Evolutionary conservation across 2,888 invertebrate genomes (phyloP).

Genomic region (Phragmatobia fuliginosa): DNA sequence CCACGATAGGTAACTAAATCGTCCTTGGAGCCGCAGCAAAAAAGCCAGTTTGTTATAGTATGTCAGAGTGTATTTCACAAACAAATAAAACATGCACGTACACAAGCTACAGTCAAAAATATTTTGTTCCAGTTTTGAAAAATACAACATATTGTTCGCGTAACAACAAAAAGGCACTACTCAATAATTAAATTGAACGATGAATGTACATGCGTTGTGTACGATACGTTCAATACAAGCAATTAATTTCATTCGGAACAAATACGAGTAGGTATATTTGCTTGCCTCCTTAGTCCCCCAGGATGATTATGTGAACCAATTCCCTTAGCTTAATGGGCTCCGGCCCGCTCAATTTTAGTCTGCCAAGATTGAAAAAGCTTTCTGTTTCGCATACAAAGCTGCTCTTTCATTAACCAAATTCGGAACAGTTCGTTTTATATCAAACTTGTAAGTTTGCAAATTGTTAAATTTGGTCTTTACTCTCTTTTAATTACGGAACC

Average conservation of each 20-base stretch:
- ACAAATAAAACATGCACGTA: not conserved
- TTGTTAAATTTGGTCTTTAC: constrained; percentile 18
- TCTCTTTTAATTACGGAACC: not conserved
- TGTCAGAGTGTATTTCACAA: not conserved
- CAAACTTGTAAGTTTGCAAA: constrained; percentile 17
- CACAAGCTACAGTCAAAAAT: not conserved
- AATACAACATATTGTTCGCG: not conserved
- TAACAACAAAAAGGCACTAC: not conserved
- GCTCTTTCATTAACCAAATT: constrained; percentile 32
- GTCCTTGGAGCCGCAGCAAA: too few relatives aligned
- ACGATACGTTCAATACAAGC: constrained; percentile 2
- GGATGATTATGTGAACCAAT: constrained; percentile 48
- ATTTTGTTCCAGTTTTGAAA: not conserved
- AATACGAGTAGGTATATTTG: constrained; percentile 46
- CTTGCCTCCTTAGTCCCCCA: constrained; percentile 39
- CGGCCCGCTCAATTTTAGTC: constrained; percentile 38
- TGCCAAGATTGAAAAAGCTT: constrained; percentile 49
- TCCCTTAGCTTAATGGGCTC: constrained; percentile 40
- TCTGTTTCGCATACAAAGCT: constrained; percentile 45
- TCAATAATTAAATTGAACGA: not conserved
- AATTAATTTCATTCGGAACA: constrained; percentile 30
- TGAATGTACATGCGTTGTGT: not conserved
- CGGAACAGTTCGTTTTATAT: constrained; percentile 26
- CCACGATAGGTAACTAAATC: too few relatives aligned
- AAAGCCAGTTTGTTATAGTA: too few relatives aligned